These are phyloP conservation scores for Drosophila micromelanica DNA, from an alignment of 1,140 invertebrate genomes.

Conservation along the genomic window DNA sequence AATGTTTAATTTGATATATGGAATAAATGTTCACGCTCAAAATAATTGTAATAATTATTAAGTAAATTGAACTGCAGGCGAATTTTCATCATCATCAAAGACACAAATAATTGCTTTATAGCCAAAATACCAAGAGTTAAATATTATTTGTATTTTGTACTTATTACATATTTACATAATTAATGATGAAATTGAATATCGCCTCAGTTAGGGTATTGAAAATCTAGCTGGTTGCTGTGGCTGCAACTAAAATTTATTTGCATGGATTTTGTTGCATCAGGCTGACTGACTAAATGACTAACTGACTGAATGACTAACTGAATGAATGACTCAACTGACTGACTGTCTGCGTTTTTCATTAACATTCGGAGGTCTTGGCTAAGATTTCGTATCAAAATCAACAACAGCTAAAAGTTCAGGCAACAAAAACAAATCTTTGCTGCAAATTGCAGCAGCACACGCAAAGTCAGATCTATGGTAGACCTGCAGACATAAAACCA, in stretches of 20 bases:
- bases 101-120: no score
- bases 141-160: no score
- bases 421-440: slow-evolving; percentile 47
- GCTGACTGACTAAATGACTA: not conserved
- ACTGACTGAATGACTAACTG: slow-evolving; percentile 24
- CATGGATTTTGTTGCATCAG: slow-evolving; percentile 31
- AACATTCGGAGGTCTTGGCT: slow-evolving; percentile 16
- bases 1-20: no score
- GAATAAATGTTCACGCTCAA: no score
- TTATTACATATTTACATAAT: no score
- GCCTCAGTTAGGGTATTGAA: no score
- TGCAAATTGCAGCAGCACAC: slow-evolving; percentile 50
- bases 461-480: slow-evolving; percentile 32
- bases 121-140: no score
- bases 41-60: no score
- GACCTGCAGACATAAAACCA: slow-evolving; percentile 9
- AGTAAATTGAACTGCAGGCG: no score
- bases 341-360: slow-evolving; percentile 51
- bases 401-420: slow-evolving; percentile 47
- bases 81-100: no score
- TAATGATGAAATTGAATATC: no score
- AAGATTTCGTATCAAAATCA: slow-evolving; percentile 50
- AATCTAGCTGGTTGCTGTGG: slow-evolving; percentile 16
- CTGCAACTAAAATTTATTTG: slow-evolving; percentile 37
- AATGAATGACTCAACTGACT: slow-evolving; percentile 33